These are phyloP conservation scores for Morinoia aosen DNA, from an alignment of 2,888 invertebrate genomes.

Conservation along the genomic window DNA sequence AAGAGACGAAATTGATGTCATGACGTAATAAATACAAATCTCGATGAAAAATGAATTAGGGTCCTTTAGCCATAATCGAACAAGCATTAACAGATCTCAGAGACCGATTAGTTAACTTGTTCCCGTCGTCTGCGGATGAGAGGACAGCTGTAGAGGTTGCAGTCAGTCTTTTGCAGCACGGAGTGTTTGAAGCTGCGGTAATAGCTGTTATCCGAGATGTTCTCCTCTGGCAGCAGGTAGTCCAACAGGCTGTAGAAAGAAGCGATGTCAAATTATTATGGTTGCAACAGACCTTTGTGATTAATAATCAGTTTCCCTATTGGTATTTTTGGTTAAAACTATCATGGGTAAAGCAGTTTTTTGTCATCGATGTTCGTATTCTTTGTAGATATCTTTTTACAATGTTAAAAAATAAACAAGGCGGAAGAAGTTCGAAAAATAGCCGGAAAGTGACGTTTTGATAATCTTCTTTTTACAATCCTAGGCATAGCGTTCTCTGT, in stretches of 20 bases:
- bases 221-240: slow-evolving; percentile 47
- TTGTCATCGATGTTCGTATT: too few species aligned
- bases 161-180: slow-evolving; percentile 27
- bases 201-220: slow-evolving; percentile 47
- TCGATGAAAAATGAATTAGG: neutral
- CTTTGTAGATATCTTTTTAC: too few species aligned
- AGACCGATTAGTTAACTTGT: neutral
- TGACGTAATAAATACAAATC: neutral
- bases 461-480: neutral
- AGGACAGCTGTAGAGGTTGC: slow-evolving; percentile 22
- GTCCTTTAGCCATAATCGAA: neutral
- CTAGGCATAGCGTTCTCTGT: neutral
- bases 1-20: neutral
- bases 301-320: neutral
- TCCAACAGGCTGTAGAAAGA: slow-evolving; percentile 35
- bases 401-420: neutral
- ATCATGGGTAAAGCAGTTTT: too few species aligned
- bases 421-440: neutral
- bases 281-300: neutral
- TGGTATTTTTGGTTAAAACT: neutral
- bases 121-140: slow-evolving; percentile 43
- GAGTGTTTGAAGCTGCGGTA: slow-evolving; percentile 50
- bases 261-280: neutral
- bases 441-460: neutral
- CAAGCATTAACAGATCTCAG: neutral